Base-by-base conservation (phyloP, 2,113 vertebrate genomes). In the Dasyprocta punctata region DNA sequence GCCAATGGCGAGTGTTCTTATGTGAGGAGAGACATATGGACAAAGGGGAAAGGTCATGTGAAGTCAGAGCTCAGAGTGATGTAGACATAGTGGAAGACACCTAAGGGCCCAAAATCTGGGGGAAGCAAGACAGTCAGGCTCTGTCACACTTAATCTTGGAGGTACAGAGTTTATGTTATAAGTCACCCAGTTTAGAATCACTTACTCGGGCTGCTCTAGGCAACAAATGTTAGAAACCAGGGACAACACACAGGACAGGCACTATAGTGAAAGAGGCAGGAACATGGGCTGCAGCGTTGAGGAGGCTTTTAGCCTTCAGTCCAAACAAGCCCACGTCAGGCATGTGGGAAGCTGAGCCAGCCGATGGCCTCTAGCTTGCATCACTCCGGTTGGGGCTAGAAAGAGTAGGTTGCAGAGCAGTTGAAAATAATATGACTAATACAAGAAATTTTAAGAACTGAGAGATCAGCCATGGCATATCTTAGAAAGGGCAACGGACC, bases 201-300 rank as follows among this genome's bases (percentile, higher is more conserved):
- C 41, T 49, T 52, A 33, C 63, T 38, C 52, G 6, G 10, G 41
- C 0, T 47, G 9, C 16, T 7, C 0, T 36, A 47, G 22, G 12
- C 41, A 88, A 61, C 0, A 3, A 19, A 61, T 17, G 24, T 5
- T 69, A 47, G 61, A 67, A 47, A 24, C 24, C 44, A 78, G 81
- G 19, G 16, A 13, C 0, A 54, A 24, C 0, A 30, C 36, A 20
- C 1, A 26, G 28, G 30, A 36, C 13, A 44, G 14, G 11, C 17
- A 19, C 7, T 26, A 5, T 3, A 33, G 5, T 12, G n/a, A 56
- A 49, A 3, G 7, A 7, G 19, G 19, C 26, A 38, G 44, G 22
- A 3, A 4, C 5, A 2, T 0, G 11, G 52, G 6, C 36, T 3
- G 3, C 12, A 10, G n/a, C 8, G 24, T 19, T 13, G 8, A 33